phyloP scores from a whole-genome alignment of 1,140 invertebrate species.

The Aphaenogaster floridana region DNA sequence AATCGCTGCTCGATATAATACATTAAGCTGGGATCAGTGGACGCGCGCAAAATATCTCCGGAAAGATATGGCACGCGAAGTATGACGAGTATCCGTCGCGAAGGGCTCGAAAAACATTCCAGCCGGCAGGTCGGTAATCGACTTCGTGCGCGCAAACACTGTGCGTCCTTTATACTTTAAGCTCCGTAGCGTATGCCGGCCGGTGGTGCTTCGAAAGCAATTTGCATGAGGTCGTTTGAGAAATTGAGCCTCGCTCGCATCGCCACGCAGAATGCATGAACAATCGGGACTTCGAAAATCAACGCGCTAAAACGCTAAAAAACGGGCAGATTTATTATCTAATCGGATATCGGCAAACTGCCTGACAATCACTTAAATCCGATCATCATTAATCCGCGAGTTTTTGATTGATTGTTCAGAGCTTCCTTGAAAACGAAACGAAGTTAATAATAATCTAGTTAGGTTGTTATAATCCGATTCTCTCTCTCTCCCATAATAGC shows the following conservation, averaged over 20 bases:
- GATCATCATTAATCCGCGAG: constrained; percentile 8
- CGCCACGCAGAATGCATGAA: constrained; percentile 6
- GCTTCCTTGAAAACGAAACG: constrained; percentile 15
- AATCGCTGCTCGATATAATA: constrained; percentile 40
- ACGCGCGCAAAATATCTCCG: constrained; percentile 14
- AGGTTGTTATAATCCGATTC: constrained; percentile 16
- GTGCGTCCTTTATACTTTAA: constrained; percentile 63
- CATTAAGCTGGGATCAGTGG: constrained; percentile 38
- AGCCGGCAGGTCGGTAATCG: constrained; percentile 43
- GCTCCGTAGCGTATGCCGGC: constrained; percentile 57
- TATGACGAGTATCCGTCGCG: constrained; percentile 45
- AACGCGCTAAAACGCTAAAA: not conserved
- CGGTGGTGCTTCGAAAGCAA: constrained; percentile 60
- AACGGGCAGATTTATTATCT: constrained; percentile 21
- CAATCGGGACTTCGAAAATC: constrained; percentile 19
- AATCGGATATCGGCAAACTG: constrained; percentile 28
- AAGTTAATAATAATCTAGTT: constrained; percentile 26
- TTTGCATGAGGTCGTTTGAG: constrained; percentile 68
- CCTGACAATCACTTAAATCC: not conserved
- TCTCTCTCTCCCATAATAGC: constrained; percentile 19
- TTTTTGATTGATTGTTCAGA: not conserved
- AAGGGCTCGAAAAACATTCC: constrained; percentile 18
- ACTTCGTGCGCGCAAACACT: constrained; percentile 60
- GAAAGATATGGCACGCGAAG: constrained; percentile 50
- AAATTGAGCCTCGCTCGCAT: constrained; percentile 7